Evolutionary conservation across 2,113 vertebrate genomes (phyloP), one percentile per base, ranked within the genome.

Genomic region (Larimichthys crocea): DNA sequence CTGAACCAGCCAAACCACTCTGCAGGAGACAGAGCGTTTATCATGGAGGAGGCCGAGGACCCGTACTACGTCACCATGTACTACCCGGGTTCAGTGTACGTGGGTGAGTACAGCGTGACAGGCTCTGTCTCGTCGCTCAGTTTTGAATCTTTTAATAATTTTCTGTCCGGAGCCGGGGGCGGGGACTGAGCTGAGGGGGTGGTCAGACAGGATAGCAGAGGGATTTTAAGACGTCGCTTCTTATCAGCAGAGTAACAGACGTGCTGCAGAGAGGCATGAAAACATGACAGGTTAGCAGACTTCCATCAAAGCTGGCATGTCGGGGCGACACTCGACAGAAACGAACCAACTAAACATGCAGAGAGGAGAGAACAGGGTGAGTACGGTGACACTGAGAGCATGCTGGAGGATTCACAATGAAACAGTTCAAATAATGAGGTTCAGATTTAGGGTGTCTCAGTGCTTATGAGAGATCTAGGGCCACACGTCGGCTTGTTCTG

Each of bases 161-260:
- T 57, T 29, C 22, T 67, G 17, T 71, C 24, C 17, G 26, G 29
- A 3, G 22, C 53, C 5, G 31, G 65, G 66, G 65, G 79, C 1
- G 50, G 81, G 49, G 8, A 31, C 22, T 63, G 72, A 60, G 59
- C 53, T 9, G 44, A 26, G 26, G 70, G 63, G 67, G 69, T 48
- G 74, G 73, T 77, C 55, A 75, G 22, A 80, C 57, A 53, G 75
- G 77, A 86, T 64, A 80, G 84, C 60, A 57, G 73, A 73, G 82
- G 74, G 82, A 64, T 77, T 40, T 76, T 59, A 46, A 80, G 71
- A 65, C 12, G 7, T 10, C 0, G 2, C 59, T 79, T 35, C 89
- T 95, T 95, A 95, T 95, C 94, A 94, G 89, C 49, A 48, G 53
- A 72, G 83, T 26, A 83, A 67, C 94, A 95, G 90, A 73, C 80